A percentile compares a stretch with the other conserved stretches of the same genome.
phyloP scores from a whole-genome alignment of 1,140 invertebrate species.

The Rhyacophila brunnea region DNA sequence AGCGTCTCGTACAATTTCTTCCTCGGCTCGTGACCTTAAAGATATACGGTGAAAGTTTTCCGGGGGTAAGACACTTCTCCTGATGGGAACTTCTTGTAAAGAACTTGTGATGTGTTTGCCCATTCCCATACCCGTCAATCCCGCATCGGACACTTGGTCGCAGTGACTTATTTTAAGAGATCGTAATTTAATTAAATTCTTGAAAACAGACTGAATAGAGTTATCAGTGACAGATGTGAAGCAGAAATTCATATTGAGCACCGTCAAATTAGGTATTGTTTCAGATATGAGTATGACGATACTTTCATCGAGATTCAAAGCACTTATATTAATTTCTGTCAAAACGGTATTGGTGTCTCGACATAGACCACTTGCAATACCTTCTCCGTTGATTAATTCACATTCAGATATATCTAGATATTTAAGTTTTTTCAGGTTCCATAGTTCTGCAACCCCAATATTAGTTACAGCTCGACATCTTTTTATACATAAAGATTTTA shows the following conservation, averaged over 20 bases:
- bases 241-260: slow-evolving; percentile 66
- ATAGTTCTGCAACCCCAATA: slow-evolving; percentile 54
- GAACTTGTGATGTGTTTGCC: slow-evolving; percentile 34
- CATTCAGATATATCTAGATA: slow-evolving; percentile 66
- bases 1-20: slow-evolving; percentile 65
- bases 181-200: slow-evolving; percentile 59
- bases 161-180: slow-evolving; percentile 64
- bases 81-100: slow-evolving; percentile 4
- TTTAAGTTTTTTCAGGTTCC: slow-evolving; percentile 56
- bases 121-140: slow-evolving; percentile 61
- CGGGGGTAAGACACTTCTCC: neutral
- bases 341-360: slow-evolving; percentile 46
- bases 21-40: slow-evolving; percentile 62
- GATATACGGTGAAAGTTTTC: slow-evolving; percentile 51
- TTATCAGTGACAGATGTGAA: slow-evolving; percentile 66
- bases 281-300: slow-evolving; percentile 58
- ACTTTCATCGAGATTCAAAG: slow-evolving; percentile 60
- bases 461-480: slow-evolving; percentile 64
- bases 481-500: slow-evolving; percentile 58
- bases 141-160: slow-evolving; percentile 65
- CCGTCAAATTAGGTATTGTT: slow-evolving; percentile 56
- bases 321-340: slow-evolving; percentile 60
- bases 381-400: slow-evolving; percentile 60
- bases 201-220: slow-evolving; percentile 63
- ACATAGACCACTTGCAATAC: slow-evolving; percentile 60